These are phyloP conservation scores for Clarias platycephalus DNA, from an alignment of 2,797 vertebrate genomes.

Conservation along the genomic window DNA sequence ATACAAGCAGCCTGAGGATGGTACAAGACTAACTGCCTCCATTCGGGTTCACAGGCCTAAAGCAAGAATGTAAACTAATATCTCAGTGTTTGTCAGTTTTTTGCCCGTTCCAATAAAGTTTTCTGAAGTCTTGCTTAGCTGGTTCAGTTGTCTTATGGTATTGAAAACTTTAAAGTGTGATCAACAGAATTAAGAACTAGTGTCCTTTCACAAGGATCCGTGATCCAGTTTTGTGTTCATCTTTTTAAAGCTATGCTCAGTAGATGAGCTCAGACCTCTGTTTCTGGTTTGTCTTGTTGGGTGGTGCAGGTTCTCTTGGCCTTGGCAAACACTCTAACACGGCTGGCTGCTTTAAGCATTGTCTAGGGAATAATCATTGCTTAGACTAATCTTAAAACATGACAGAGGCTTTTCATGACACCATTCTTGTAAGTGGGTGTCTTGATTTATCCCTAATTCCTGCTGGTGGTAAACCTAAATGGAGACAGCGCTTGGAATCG, in stretches of 20 bases:
- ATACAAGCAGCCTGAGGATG: background rate
- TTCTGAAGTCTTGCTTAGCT: background rate
- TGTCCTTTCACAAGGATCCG: background rate
- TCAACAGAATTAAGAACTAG: background rate
- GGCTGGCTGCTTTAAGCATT: background rate
- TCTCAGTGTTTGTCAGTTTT: too few relatives aligned
- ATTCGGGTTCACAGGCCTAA: slow-evolving; percentile 10
- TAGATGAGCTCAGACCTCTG: slow-evolving; percentile 23
- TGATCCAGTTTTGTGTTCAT: background rate
- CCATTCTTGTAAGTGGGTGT: background rate
- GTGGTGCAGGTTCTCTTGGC: slow-evolving; percentile 32
- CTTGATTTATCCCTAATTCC: background rate
- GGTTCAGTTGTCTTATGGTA: background rate
- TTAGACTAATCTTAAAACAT: slow-evolving; percentile 22
- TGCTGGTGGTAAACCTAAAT: slow-evolving; percentile 38
- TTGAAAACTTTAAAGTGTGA: background rate
- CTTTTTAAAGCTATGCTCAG: background rate
- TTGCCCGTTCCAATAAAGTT: background rate
- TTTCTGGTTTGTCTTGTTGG: slow-evolving; percentile 28
- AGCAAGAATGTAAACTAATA: background rate
- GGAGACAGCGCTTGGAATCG: slow-evolving; percentile 21
- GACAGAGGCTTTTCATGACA: slow-evolving; percentile 16
- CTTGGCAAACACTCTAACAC: background rate
- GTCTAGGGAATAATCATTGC: slow-evolving; percentile 5
- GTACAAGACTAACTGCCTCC: slow-evolving; percentile 25